A percentile compares a stretch with the other conserved stretches of the same genome.
Conservation (phyloP, 2,113 vertebrate species). For the Telmatochromis sp. region DNA sequence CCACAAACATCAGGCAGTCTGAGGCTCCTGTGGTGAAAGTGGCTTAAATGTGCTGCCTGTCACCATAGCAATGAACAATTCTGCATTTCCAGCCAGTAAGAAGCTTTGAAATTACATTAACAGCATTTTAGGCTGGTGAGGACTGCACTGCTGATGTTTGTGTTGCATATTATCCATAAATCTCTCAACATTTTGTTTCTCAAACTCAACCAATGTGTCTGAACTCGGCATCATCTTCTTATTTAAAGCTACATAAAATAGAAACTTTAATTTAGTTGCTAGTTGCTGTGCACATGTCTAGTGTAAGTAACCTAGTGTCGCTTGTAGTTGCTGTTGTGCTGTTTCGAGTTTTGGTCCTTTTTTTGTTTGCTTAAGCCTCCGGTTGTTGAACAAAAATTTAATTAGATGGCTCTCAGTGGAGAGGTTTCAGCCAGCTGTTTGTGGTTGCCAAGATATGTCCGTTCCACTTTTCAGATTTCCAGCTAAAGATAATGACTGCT, state of each 20-base stretch:
- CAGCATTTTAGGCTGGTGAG: not conserved
- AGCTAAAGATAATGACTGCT: not conserved
- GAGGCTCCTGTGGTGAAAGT: not conserved
- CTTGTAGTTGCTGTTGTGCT: not conserved
- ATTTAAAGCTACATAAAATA: not conserved
- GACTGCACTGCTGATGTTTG: not conserved
- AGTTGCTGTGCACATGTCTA: not conserved
- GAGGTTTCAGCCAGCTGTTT: conserved; percentile 8
- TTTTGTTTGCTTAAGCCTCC: not conserved
- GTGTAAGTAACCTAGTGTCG: not conserved
- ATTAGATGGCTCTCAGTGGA: conserved; percentile 3
- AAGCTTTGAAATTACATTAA: not conserved
- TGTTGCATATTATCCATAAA: not conserved
- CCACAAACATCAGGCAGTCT: not conserved
- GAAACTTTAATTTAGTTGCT: not conserved
- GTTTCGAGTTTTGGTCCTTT: not conserved
- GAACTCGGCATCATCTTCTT: not conserved
- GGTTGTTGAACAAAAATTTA: conserved; percentile 14
- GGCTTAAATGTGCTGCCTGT: not conserved
- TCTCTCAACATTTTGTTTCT: not conserved
- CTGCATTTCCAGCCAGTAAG: not conserved
- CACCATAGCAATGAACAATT: conserved; percentile 21
- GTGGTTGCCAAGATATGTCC: not conserved
- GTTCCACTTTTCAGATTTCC: not conserved
- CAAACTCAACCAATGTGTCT: not conserved